Evolutionary conservation across 2,113 vertebrate species (phyloP).

Genomic region (Argyrosomus japonicus): DNA sequence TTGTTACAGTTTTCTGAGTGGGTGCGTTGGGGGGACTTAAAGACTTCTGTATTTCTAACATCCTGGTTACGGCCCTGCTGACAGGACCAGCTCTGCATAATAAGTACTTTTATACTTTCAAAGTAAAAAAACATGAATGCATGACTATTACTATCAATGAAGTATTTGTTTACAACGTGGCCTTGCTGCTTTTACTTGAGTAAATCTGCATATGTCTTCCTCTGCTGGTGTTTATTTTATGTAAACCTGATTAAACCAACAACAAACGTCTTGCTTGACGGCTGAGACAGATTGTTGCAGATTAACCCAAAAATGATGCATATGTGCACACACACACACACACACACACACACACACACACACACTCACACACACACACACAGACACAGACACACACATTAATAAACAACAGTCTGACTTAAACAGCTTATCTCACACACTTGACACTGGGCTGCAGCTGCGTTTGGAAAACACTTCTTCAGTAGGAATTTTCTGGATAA

Average conservation of each 20-base stretch:
- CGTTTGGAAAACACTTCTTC: conserved; percentile 21
- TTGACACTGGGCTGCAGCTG: conserved; percentile 18
- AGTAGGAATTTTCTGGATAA: conserved; percentile 6
- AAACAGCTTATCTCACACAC: conserved; percentile 15
- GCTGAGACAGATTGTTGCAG: conserved; percentile 21
- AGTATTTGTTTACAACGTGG: background rate
- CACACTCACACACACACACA: no score
- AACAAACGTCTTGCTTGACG: background rate
- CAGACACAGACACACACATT: conserved; percentile 23
- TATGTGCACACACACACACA: no score
- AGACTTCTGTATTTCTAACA: background rate
- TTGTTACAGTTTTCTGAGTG: background rate
- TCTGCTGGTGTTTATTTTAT: conserved; percentile 23
- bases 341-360: no score
- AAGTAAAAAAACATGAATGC: background rate
- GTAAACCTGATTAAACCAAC: conserved; percentile 2
- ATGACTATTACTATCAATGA: background rate
- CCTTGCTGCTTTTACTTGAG: background rate
- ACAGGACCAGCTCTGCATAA: background rate
- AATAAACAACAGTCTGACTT: conserved; percentile 17
- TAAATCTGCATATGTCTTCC: background rate
- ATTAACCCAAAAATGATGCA: conserved; percentile 34
- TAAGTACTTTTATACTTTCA: background rate
- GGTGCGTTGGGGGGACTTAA: background rate
- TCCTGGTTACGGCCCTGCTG: background rate